phyloP scores from a whole-genome alignment of 2,797 vertebrate genomes.

The Chloroceryle amazona region DNA sequence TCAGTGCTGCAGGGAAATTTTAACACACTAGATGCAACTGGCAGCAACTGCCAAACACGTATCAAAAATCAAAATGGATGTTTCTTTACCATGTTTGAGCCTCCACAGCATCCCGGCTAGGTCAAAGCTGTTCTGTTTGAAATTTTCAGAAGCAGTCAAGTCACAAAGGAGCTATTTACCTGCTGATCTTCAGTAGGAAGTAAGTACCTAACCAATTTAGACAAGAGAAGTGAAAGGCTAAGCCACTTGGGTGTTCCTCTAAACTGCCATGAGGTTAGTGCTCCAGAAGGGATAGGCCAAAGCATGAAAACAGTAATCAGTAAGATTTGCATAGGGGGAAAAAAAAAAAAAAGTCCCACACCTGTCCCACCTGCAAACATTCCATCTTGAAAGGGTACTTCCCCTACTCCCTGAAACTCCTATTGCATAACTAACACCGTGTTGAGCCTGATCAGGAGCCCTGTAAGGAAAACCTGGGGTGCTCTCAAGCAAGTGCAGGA shows the following conservation, averaged over 20 bases:
- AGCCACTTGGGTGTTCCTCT: background rate
- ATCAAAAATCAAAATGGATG: background rate
- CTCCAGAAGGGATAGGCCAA: background rate
- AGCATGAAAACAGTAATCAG: slow-evolving; percentile 44
- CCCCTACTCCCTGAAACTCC: background rate
- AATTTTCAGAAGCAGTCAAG: background rate
- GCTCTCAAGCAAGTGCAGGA: background rate
- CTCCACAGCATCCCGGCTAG: background rate
- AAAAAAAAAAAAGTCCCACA: background rate
- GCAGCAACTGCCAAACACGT: rapidly evolving
- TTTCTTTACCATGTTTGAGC: background rate
- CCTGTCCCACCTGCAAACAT: slow-evolving; percentile 37
- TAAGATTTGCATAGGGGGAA: background rate
- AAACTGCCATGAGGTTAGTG: background rate
- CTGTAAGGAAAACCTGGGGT: background rate
- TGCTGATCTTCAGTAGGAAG: background rate
- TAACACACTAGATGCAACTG: background rate
- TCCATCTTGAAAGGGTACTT: background rate
- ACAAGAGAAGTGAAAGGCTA: background rate
- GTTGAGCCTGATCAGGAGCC: background rate
- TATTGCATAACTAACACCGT: background rate
- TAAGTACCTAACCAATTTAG: background rate
- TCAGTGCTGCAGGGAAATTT: background rate
- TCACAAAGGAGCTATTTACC: background rate
- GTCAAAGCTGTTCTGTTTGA: background rate